Conservation (phyloP, 2,113 vertebrate species). For the Thalassarche chlororhynchos region DNA sequence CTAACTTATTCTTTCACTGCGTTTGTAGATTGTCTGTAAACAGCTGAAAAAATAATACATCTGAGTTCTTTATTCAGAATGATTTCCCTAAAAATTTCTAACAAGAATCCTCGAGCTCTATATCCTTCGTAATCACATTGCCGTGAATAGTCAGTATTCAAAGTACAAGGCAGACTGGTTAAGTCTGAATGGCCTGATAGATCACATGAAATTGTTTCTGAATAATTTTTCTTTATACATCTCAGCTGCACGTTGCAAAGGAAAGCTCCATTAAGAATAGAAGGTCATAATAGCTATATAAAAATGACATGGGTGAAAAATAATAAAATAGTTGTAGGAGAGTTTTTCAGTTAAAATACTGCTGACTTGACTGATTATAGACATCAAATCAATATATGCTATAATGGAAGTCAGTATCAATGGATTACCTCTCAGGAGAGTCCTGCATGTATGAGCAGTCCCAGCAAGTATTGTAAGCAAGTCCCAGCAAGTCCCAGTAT, state of each 20-base stretch:
- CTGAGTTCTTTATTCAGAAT: not conserved
- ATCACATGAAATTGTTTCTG: not conserved
- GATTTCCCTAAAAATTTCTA: not conserved
- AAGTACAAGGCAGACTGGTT: not conserved
- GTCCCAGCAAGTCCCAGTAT: too few relatives aligned
- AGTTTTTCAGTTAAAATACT: not conserved
- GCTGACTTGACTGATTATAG: not conserved
- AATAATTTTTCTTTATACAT: not conserved
- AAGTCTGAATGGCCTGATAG: not conserved
- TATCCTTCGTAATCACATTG: not conserved
- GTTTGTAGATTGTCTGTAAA: not conserved
- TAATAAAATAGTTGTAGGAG: not conserved
- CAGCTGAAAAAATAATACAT: not conserved
- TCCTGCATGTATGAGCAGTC: not conserved
- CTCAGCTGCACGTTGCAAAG: not conserved
- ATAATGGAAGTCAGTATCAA: not conserved
- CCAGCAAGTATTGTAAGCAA: not conserved
- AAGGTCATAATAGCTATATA: not conserved
- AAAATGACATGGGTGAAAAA: not conserved
- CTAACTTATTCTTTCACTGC: not conserved
- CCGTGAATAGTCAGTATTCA: not conserved
- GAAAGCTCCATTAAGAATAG: not conserved
- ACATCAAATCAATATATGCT: not conserved
- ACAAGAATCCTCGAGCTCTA: not conserved
- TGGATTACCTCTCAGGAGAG: not conserved